Conservation (phyloP, 2,797 vertebrate genomes). For the Mico argentatus region DNA sequence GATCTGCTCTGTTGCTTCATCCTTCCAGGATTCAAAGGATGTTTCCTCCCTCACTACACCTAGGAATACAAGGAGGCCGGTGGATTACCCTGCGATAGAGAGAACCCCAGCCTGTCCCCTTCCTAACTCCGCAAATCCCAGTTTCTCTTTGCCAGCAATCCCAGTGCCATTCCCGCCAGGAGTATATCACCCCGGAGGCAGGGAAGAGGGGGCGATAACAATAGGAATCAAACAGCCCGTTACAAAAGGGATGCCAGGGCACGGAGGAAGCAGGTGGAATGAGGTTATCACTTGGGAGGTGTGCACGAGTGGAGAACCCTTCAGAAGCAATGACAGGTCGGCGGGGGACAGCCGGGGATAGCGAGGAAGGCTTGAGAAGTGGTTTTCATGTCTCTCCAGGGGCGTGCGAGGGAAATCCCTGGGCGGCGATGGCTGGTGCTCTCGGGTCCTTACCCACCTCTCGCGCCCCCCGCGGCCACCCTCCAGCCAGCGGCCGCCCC, state of each 20-base stretch:
- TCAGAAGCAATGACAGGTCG: constrained; percentile 51
- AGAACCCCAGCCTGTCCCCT: background rate
- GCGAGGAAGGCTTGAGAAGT: background rate
- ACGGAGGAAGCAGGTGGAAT: background rate
- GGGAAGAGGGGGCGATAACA: background rate
- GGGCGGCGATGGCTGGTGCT: background rate
- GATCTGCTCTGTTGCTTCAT: background rate
- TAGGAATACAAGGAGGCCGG: background rate
- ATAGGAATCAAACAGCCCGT: background rate
- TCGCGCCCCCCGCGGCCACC: background rate
- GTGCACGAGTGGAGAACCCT: background rate
- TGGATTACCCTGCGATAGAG: background rate
- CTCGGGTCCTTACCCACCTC: constrained; percentile 24
- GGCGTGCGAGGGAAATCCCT: constrained; percentile 53
- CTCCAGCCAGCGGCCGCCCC: constrained; percentile 16
- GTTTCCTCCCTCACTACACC: background rate
- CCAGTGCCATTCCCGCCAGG: background rate
- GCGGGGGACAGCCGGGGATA: background rate
- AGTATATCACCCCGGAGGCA: background rate
- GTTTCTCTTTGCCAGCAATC: background rate
- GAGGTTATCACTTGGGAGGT: constrained; percentile 20
- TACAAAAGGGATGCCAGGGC: background rate
- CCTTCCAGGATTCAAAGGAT: background rate
- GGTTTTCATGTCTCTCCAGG: background rate
- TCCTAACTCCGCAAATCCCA: background rate